These are phyloP conservation scores for Hypotaenidia okinawae DNA, from an alignment of 2,797 vertebrate species.

Conservation along the genomic window DNA sequence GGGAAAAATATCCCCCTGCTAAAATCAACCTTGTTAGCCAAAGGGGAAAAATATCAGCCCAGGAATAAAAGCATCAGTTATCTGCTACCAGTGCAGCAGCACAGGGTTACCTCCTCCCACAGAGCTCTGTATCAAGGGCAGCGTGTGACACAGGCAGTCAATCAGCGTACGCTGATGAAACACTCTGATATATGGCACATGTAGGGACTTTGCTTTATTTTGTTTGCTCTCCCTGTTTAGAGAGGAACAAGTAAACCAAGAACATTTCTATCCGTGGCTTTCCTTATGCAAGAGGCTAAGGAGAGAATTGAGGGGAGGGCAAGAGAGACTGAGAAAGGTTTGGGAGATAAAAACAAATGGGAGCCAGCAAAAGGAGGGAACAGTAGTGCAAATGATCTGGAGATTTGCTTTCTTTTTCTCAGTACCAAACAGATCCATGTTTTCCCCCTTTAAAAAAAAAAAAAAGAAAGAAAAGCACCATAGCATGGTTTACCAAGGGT, in stretches of 20 bases:
- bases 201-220: background rate
- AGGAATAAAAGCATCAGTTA: background rate
- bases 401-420: background rate
- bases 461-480: background rate
- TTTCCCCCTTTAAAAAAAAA: background rate
- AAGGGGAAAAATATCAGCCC: background rate
- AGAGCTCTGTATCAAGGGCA: background rate
- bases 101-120: background rate
- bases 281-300: background rate
- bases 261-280: background rate
- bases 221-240: constrained; percentile 1
- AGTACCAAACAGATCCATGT: background rate
- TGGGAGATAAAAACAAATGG: background rate
- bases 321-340: background rate
- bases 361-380: background rate
- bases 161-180: background rate
- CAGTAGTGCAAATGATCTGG: background rate
- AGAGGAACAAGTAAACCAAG: background rate
- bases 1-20: background rate
- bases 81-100: background rate
- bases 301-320: background rate
- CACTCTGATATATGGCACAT: background rate
- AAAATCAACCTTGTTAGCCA: background rate
- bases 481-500: background rate
- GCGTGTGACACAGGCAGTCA: background rate